These are phyloP conservation scores for Syncerus caffer DNA, from an alignment of 2,797 vertebrate species.

Conservation along the genomic window DNA sequence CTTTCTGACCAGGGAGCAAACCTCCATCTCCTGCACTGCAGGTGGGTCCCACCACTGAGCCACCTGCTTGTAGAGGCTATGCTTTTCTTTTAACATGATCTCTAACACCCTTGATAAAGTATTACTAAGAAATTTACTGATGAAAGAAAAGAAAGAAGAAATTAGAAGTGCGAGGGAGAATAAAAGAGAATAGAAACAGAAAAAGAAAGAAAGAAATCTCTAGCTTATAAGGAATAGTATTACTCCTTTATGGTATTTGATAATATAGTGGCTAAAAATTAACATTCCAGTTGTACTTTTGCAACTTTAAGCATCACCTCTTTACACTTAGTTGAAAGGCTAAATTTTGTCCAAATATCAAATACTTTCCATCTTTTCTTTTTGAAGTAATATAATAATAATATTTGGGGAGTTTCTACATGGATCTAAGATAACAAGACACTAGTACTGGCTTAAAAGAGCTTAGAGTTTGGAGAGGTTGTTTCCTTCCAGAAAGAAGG, in stretches of 20 bases:
- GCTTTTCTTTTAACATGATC: background rate
- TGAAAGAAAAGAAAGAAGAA: background rate
- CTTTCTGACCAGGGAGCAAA: background rate
- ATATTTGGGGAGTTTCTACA: background rate
- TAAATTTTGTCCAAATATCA: background rate
- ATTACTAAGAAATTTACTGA: background rate
- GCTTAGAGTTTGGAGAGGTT: background rate
- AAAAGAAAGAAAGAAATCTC: background rate
- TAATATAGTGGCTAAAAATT: background rate
- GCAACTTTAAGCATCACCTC: background rate
- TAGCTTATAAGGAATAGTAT: background rate
- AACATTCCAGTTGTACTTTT: background rate
- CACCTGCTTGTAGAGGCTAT: background rate
- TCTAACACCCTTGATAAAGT: background rate
- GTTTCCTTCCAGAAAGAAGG: background rate
- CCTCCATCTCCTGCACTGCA: accelerated
- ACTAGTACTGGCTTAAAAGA: background rate
- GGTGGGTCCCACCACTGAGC: background rate
- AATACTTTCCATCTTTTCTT: background rate
- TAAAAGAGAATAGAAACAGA: background rate
- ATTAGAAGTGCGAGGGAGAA: background rate
- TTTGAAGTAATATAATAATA: background rate
- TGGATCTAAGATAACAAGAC: background rate
- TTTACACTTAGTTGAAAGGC: background rate
- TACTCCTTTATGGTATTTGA: background rate